Percentiles rank a stretch among this genome's conserved stretches.
Evolutionary conservation across 2,888 invertebrate genomes (phyloP).

Genomic region (Ornithoptera alexandrae): DNA sequence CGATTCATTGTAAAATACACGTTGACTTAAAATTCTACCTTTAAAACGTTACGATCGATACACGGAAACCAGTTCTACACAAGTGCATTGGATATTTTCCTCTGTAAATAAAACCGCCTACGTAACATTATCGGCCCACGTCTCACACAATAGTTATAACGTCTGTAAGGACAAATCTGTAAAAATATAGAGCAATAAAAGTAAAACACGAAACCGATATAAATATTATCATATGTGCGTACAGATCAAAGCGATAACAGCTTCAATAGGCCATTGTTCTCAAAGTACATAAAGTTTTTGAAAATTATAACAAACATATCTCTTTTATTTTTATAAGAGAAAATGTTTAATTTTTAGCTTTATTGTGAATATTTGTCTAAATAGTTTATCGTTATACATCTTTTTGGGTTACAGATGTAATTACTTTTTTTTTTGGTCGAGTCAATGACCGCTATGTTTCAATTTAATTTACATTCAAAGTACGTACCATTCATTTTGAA

Average conservation of each 20-base stretch:
- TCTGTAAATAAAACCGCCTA: conserved; percentile 70
- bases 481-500: conserved; percentile 10
- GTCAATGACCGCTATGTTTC: not conserved
- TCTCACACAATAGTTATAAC: conserved; percentile 63
- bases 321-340: not conserved
- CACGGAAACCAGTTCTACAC: conserved; percentile 43
- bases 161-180: conserved; percentile 56
- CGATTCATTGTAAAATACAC: conserved; percentile 25
- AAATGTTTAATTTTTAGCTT: too few species aligned
- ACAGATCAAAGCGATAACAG: conserved; percentile 12
- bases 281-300: conserved; percentile 7
- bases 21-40: conserved; percentile 23
- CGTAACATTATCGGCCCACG: conserved; percentile 61
- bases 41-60: conserved; percentile 22
- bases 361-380: too few species aligned
- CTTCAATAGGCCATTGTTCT: conserved; percentile 15
- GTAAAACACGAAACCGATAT: conserved; percentile 9
- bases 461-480: not conserved
- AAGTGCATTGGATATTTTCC: conserved; percentile 56
- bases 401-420: not conserved
- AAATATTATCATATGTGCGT: conserved; percentile 25
- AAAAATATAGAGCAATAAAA: conserved; percentile 48
- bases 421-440: not conserved
- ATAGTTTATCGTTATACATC: not conserved
- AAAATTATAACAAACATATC: conserved; percentile 8